A percentile compares a stretch with the other conserved stretches of the same genome.
These are phyloP conservation scores for Onthophagus sagittarius DNA, from an alignment of 2,888 invertebrate genomes.

Conservation along the genomic window DNA sequence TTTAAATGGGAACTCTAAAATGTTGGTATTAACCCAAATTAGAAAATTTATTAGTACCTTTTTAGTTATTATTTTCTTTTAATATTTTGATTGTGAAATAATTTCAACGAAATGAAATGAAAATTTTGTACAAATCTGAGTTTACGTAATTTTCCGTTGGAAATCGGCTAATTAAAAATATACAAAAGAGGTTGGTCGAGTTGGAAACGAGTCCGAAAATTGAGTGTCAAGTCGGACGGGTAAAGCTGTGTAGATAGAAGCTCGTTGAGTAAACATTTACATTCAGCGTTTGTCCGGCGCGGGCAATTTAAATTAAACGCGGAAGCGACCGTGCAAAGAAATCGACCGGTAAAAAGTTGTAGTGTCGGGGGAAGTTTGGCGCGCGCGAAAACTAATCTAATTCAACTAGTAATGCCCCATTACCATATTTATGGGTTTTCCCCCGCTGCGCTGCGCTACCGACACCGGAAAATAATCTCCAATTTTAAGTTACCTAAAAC, in stretches of 20 bases:
- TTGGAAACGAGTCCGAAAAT: neutral
- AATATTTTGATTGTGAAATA: neutral
- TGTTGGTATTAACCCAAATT: too few species aligned
- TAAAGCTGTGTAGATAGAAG: neutral
- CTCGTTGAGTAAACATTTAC: neutral
- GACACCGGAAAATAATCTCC: constrained; percentile 6
- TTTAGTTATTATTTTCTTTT: too few species aligned
- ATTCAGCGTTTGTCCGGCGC: neutral
- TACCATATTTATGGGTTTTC: constrained; percentile 11
- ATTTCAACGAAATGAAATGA: neutral
- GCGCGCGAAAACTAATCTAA: constrained; percentile 4
- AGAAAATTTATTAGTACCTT: too few species aligned
- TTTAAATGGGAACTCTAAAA: too few species aligned
- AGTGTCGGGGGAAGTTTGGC: neutral
- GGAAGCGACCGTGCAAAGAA: neutral
- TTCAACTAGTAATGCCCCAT: constrained; percentile 8
- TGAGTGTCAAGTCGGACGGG: neutral
- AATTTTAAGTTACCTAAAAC: constrained; percentile 10
- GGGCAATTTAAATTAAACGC: neutral
- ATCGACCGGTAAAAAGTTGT: constrained; percentile 4
- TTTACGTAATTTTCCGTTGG: neutral
- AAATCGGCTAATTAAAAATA: neutral
- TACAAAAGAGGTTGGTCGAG: neutral
- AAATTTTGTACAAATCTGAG: neutral
- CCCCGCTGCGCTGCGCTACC: neutral